A percentile compares a stretch with the other conserved stretches of the same genome.
These are phyloP conservation scores for Latrodectus elegans DNA, from an alignment of 2,888 invertebrate genomes.

Conservation along the genomic window DNA sequence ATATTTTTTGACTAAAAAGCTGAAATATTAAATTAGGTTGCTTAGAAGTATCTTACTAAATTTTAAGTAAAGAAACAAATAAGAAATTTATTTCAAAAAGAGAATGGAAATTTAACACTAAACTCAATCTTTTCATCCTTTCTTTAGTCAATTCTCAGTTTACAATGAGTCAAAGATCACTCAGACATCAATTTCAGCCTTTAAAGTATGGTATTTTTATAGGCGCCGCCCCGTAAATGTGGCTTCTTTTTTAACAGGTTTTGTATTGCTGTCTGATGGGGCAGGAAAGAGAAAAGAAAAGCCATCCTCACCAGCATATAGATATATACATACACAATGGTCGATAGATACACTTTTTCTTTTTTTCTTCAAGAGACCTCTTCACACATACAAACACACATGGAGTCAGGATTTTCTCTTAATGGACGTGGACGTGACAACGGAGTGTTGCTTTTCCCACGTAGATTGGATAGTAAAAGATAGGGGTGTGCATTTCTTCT, in stretches of 20 bases:
- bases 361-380: not conserved
- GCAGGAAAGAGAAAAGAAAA: not conserved
- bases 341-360: conserved; percentile 30
- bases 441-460: conserved; percentile 60
- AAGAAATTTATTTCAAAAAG: conserved; percentile 7
- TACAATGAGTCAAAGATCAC: conserved; percentile 54
- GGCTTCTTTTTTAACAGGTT: conserved; percentile 34
- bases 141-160: conserved; percentile 35
- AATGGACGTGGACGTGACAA: conserved; percentile 61
- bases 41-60: not conserved
- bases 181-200: conserved; percentile 51
- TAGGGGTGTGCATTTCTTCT: conserved; percentile 1
- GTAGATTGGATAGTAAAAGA: conserved; percentile 59
- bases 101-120: not conserved
- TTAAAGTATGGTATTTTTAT: conserved; percentile 48
- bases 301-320: conserved; percentile 1
- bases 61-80: conserved; percentile 1
- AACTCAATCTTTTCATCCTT: conserved; percentile 3
- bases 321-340: conserved; percentile 6
- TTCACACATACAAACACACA: conserved; percentile 1
- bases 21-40: not conserved
- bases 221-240: conserved; percentile 16
- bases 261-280: conserved; percentile 13
- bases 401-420: conserved; percentile 46
- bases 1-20: not conserved